Conservation (phyloP, 2,888 invertebrate species). For the Stramonita haemastoma region DNA sequence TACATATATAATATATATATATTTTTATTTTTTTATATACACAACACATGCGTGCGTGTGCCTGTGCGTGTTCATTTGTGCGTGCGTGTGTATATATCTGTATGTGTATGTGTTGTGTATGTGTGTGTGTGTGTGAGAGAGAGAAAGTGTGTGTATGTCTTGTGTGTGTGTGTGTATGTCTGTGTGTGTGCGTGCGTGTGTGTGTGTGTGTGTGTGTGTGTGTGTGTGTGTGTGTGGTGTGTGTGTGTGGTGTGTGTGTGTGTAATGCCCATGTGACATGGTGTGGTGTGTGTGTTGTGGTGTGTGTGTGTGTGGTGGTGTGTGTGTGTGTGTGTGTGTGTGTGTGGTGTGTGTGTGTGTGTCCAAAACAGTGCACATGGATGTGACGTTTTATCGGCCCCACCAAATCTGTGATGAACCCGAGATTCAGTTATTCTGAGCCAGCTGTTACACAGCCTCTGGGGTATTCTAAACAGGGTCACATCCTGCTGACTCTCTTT, state of each 20-base stretch:
- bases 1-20: no score
- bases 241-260: not conserved
- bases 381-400: no score
- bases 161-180: no score
- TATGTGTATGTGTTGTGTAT: not conserved
- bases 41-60: no score
- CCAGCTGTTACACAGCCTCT: no score
- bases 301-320: not conserved
- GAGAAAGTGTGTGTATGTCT: not conserved
- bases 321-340: not conserved
- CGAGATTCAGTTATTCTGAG: no score
- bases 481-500: no score
- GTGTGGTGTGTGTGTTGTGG: not conserved
- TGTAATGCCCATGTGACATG: not conserved
- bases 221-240: not conserved
- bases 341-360: no score
- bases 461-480: no score
- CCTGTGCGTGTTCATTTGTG: not conserved
- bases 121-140: not conserved
- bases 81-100: not conserved
- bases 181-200: not conserved
- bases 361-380: no score
- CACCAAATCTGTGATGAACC: no score
- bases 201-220: not conserved
- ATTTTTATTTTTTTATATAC: no score